phyloP scores from a whole-genome alignment of 2,113 vertebrate genomes.

The Marmota flaviventris region DNA sequence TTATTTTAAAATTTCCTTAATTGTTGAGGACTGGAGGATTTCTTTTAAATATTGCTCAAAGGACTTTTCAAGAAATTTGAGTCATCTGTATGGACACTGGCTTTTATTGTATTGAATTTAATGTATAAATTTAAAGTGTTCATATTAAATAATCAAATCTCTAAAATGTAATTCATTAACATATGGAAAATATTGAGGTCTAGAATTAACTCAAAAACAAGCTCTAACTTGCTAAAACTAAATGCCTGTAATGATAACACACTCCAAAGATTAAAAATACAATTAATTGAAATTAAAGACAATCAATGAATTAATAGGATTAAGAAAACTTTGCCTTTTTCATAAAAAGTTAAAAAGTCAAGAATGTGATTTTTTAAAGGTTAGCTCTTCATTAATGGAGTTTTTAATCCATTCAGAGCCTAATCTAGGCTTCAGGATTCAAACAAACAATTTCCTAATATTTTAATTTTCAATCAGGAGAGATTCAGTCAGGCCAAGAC shows the following conservation, averaged over 20 bases:
- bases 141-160: constrained; percentile 61
- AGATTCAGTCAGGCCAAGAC: constrained; percentile 11
- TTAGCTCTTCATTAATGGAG: constrained; percentile 17
- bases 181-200: constrained; percentile 17
- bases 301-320: constrained; percentile 56
- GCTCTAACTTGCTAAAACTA: constrained; percentile 20
- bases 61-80: constrained; percentile 38
- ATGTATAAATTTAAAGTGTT: constrained; percentile 25
- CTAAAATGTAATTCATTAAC: constrained; percentile 51
- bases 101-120: constrained; percentile 54
- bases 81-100: background rate
- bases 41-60: background rate
- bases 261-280: constrained; percentile 5
- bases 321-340: constrained; percentile 51
- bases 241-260: background rate
- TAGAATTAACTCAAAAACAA: constrained; percentile 41
- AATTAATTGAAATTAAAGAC: constrained; percentile 56
- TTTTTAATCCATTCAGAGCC: constrained; percentile 63
- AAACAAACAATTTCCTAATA: constrained; percentile 41
- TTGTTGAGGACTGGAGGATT: background rate
- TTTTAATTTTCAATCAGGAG: background rate
- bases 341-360: constrained; percentile 23
- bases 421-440: constrained; percentile 59
- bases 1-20: constrained; percentile 60
- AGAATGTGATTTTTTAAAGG: constrained; percentile 37